Percentiles rank a stretch among this genome's conserved stretches.
Evolutionary conservation across 2,888 invertebrate species (phyloP).

Genomic region (Tipula helvola): DNA sequence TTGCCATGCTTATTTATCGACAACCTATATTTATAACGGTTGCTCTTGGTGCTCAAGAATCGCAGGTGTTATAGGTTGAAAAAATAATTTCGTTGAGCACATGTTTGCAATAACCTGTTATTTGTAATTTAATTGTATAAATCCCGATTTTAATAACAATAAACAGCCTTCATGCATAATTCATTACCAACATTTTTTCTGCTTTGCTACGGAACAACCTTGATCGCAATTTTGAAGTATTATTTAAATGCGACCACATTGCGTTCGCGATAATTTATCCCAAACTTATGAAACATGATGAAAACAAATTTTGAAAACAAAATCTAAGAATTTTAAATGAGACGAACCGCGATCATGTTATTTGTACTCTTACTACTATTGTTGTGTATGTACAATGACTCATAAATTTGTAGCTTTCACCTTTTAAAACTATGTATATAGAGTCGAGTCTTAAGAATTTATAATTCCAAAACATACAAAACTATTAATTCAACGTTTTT

Average conservation of each 20-base stretch:
- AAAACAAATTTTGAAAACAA: background rate
- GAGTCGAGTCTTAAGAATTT: background rate
- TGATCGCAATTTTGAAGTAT: background rate
- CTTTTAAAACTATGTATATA: background rate
- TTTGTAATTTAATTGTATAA: too few relatives aligned
- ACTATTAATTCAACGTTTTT: background rate
- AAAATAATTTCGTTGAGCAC: too few relatives aligned
- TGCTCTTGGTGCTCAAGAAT: too few relatives aligned
- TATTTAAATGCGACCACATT: background rate
- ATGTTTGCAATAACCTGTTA: too few relatives aligned
- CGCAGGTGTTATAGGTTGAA: too few relatives aligned
- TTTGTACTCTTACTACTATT: background rate
- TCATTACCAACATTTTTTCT: background rate
- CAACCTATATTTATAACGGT: too few relatives aligned
- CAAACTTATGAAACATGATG: background rate
- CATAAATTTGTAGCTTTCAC: background rate
- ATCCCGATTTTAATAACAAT: background rate
- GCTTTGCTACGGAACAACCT: background rate
- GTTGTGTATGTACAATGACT: background rate
- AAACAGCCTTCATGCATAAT: background rate
- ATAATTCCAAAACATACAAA: background rate
- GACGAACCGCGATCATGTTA: background rate
- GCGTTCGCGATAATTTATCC: background rate
- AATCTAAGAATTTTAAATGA: background rate
- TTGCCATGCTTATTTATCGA: too few relatives aligned